These are phyloP conservation scores for Phoebastria nigripes DNA, from an alignment of 2,797 vertebrate species.

Conservation along the genomic window DNA sequence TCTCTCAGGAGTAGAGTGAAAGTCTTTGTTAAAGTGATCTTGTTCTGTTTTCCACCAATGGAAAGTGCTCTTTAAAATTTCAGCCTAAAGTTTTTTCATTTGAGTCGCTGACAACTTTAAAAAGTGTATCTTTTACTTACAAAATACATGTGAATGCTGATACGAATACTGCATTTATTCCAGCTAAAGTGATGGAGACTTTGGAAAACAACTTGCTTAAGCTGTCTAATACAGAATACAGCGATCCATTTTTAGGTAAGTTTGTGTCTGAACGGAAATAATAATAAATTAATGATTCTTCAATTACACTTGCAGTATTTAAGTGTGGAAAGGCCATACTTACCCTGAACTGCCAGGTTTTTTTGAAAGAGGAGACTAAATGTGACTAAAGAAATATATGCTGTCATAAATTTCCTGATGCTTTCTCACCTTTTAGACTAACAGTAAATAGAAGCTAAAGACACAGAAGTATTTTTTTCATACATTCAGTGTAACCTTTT, in stretches of 20 bases:
- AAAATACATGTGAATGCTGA: background rate
- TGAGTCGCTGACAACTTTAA: background rate
- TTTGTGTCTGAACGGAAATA: background rate
- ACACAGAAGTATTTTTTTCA: background rate
- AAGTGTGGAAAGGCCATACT: background rate
- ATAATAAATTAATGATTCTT: background rate
- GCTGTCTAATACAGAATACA: conserved; percentile 72
- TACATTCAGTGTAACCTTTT: background rate
- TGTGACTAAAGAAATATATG: background rate
- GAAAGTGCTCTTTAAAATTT: background rate
- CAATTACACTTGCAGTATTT: background rate
- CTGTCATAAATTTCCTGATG: background rate
- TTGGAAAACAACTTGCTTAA: conserved; percentile 71
- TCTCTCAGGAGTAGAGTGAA: background rate
- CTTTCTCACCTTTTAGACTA: background rate
- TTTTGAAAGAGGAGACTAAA: background rate
- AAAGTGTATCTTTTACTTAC: background rate
- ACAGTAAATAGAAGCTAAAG: background rate
- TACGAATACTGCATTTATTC: background rate
- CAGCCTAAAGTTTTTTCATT: background rate
- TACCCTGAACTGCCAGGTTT: background rate
- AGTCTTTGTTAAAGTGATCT: background rate
- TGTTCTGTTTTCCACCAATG: background rate
- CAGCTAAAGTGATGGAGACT: conserved; percentile 70
- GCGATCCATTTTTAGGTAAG: conserved; percentile 76